A percentile compares a stretch with the other conserved stretches of the same genome.
These are phyloP conservation scores for Holothuria scabra DNA, from an alignment of 53 echinoderm and acorn worm genomes.

Conservation along the genomic window DNA sequence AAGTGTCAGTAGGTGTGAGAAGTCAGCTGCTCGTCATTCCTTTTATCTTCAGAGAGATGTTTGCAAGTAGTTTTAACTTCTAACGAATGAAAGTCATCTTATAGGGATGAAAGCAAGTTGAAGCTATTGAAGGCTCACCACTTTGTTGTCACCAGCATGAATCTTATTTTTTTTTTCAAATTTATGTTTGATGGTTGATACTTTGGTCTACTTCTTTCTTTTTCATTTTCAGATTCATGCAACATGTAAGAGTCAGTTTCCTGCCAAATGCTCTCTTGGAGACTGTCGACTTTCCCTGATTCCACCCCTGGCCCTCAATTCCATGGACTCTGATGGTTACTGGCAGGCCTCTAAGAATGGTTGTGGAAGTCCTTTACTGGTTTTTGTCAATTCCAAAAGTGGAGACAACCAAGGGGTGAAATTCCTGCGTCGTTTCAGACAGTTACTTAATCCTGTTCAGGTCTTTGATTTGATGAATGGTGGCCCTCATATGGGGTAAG, in stretches of 20 bases:
- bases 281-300: conserved; percentile 94
- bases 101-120: too few species aligned
- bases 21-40: too few species aligned
- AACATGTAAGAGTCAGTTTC: conserved; percentile 82
- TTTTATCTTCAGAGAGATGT: too few species aligned
- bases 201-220: too few species aligned
- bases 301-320: conserved; percentile 92
- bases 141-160: neutral
- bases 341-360: conserved; percentile 95
- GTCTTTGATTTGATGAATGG: conserved; percentile 98
- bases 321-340: conserved; percentile 94
- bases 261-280: conserved; percentile 94
- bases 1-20: too few species aligned
- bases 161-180: too few species aligned
- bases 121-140: too few species aligned
- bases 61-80: too few species aligned
- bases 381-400: conserved; percentile 98
- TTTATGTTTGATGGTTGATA: too few species aligned
- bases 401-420: conserved; percentile 99
- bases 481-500: conserved; percentile 95
- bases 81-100: too few species aligned
- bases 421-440: conserved; percentile 95
- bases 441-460: conserved; percentile 96
- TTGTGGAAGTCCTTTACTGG: conserved; percentile 94
- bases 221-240: conserved; percentile 77